Percentiles rank a stretch among this genome's conserved stretches.
phyloP scores from a whole-genome alignment of 2,113 vertebrate genomes.

The Pteruthius melanotis region DNA sequence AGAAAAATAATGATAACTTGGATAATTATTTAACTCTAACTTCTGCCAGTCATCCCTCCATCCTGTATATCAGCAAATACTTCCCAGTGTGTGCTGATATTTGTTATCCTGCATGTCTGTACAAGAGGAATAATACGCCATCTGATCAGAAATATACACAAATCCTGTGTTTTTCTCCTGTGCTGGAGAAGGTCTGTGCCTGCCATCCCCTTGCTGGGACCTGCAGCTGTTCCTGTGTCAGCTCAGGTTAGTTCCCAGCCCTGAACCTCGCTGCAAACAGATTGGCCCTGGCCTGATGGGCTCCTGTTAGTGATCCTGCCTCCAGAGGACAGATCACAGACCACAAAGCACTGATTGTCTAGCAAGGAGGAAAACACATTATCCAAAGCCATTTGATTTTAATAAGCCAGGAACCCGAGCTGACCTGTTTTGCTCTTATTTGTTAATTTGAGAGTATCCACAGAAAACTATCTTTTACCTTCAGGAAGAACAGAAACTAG shows the following conservation, averaged over 20 bases:
- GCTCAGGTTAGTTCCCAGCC: conserved; percentile 11
- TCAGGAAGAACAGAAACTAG: not conserved
- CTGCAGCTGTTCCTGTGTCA: conserved; percentile 14
- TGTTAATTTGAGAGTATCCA: not conserved
- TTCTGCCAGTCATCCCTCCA: not conserved
- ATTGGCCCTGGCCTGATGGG: not conserved
- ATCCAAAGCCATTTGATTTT: not conserved
- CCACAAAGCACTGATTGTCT: not conserved
- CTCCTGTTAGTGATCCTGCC: not conserved
- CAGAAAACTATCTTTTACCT: not conserved
- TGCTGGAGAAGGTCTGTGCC: not conserved
- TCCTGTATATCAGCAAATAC: not conserved
- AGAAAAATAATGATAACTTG: not conserved
- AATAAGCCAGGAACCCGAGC: not conserved
- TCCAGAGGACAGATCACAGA: not conserved
- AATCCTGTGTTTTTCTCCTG: rapidly evolving
- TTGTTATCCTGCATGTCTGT: not conserved
- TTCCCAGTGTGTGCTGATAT: not conserved
- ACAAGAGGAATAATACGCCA: not conserved
- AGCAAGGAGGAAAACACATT: not conserved
- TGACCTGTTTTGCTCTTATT: not conserved
- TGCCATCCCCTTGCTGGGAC: not conserved
- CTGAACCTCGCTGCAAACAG: not conserved
- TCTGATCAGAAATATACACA: not conserved
- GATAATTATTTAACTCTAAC: not conserved